These are phyloP conservation scores for Eledona agricola DNA, from an alignment of 2,888 invertebrate species.

Conservation along the genomic window DNA sequence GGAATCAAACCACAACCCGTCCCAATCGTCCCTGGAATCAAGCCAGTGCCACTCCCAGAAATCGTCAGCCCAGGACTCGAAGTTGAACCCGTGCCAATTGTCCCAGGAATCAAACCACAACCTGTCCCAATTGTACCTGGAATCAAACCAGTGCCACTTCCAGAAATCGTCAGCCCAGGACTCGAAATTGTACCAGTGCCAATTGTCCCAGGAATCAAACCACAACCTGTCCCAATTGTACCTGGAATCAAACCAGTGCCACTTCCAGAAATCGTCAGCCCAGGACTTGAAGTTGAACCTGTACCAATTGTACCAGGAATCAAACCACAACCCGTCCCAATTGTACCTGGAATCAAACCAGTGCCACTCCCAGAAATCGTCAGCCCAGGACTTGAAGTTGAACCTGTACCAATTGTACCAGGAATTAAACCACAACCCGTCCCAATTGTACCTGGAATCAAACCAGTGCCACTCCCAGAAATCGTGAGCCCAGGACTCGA, in stretches of 20 bases:
- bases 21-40: no score
- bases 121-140: no score
- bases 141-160: slow-evolving; percentile 3
- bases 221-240: no score
- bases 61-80: no score
- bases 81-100: slow-evolving; percentile 11
- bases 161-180: no score
- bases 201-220: neutral
- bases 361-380: slow-evolving; percentile 10
- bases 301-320: slow-evolving; percentile 6
- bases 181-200: slow-evolving; percentile 10
- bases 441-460: no score
- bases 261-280: no score
- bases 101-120: neutral
- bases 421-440: neutral
- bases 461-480: slow-evolving; percentile 4
- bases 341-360: no score
- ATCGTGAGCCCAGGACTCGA: no score
- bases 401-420: slow-evolving; percentile 14
- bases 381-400: slow-evolving; percentile 5
- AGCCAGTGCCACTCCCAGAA: slow-evolving; percentile 4
- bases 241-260: slow-evolving; percentile 1
- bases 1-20: neutral
- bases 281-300: slow-evolving; percentile 10
- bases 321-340: neutral